Percentiles rank a stretch among this genome's conserved stretches.
phyloP scores from a whole-genome alignment of 2,797 vertebrate species.

The Columba guinea region DNA sequence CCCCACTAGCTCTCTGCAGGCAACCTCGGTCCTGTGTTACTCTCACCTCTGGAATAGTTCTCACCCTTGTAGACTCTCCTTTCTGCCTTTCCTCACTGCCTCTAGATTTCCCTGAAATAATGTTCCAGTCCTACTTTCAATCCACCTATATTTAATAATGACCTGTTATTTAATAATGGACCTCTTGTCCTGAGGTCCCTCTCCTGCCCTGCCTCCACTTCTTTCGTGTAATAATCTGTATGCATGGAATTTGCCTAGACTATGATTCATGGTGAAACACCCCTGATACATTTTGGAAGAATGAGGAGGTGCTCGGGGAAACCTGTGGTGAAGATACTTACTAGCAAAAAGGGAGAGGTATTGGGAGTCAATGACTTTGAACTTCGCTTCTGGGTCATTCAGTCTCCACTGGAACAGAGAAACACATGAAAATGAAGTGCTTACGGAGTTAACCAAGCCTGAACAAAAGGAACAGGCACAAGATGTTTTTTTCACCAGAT shows the following conservation, averaged over 20 bases:
- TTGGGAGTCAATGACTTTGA: constrained; percentile 84
- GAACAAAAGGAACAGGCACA: not conserved
- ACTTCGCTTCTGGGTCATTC: constrained; percentile 74
- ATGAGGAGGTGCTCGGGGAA: not conserved
- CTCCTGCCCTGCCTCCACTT: not conserved
- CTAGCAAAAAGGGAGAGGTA: constrained; percentile 91
- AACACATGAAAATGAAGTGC: not conserved
- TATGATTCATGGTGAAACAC: not conserved
- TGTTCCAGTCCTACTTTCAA: not conserved
- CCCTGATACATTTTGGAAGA: not conserved
- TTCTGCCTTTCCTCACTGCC: not conserved
- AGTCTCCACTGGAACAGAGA: constrained; percentile 86
- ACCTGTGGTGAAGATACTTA: constrained; percentile 76
- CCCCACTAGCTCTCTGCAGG: not conserved
- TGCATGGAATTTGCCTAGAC: not conserved
- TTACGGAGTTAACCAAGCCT: not conserved
- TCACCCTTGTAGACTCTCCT: not conserved
- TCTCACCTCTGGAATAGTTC: not conserved
- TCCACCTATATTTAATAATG: not conserved
- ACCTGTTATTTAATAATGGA: not conserved
- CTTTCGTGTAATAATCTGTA: not conserved
- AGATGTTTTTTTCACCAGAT: not conserved
- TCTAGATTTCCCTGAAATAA: not conserved
- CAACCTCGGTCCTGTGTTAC: not conserved
- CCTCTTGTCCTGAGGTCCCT: not conserved